A percentile compares a stretch with the other conserved stretches of the same genome.
These are phyloP conservation scores for Ophion ellenae DNA, from an alignment of 2,888 invertebrate species.

Conservation along the genomic window DNA sequence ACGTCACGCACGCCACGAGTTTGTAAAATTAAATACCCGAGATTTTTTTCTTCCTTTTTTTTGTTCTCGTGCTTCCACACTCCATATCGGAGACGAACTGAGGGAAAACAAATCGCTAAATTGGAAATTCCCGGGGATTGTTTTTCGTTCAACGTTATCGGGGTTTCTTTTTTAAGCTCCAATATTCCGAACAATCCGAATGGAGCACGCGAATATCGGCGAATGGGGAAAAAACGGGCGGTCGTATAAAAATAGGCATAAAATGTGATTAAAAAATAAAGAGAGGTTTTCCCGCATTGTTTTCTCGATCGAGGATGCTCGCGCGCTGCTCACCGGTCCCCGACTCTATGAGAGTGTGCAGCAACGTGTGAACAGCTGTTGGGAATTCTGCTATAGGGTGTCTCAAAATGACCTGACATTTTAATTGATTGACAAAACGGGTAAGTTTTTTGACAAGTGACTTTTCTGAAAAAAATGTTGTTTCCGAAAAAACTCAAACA, in stretches of 20 bases:
- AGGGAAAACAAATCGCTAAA: background rate
- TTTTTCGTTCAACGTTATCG: conserved; percentile 23
- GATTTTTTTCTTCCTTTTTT: background rate
- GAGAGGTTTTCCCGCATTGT: conserved; percentile 20
- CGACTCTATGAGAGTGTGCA: conserved; percentile 18
- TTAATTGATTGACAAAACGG: too few species aligned
- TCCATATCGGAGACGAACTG: background rate
- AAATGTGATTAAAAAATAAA: conserved; percentile 4
- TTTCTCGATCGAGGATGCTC: conserved; percentile 31
- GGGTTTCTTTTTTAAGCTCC: conserved; percentile 1
- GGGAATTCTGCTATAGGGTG: conserved; percentile 35
- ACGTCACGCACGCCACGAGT: too few species aligned
- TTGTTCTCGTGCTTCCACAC: background rate
- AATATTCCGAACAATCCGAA: background rate
- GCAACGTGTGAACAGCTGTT: conserved; percentile 35
- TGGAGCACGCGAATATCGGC: background rate
- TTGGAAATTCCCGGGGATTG: background rate
- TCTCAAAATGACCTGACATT: too few species aligned
- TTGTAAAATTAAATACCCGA: background rate
- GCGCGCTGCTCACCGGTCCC: background rate
- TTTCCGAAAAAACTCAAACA: too few species aligned
- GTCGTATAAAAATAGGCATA: background rate
- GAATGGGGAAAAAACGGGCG: conserved; percentile 4
- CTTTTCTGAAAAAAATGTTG: too few species aligned
- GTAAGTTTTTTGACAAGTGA: too few species aligned